Percentiles rank a stretch among this genome's conserved stretches.
Evolutionary conservation across 2,888 invertebrate genomes (phyloP).

Genomic region (Agrochola lota): DNA sequence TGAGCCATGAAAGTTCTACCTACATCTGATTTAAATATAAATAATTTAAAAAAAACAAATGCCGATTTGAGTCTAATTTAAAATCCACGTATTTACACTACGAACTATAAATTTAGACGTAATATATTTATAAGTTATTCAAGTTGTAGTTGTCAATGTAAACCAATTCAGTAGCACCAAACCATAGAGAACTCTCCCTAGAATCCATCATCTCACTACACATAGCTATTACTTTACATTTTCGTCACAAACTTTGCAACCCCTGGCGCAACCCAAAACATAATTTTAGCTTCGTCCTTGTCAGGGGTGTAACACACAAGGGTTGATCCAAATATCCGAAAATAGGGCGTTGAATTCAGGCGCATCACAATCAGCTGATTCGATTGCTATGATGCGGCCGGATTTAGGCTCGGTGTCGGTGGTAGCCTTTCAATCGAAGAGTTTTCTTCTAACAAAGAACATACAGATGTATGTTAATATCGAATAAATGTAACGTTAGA

Average conservation of each 20-base stretch:
- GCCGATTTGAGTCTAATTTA: no score
- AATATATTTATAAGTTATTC: no score
- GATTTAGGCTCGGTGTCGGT: neutral
- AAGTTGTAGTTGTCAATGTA: no score
- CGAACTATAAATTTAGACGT: no score
- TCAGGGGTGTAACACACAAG: constrained; percentile 19
- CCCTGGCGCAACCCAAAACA: constrained; percentile 20
- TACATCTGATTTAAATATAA: no score
- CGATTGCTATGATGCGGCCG: neutral
- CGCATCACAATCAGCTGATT: constrained; percentile 40
- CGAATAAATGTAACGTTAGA: no score
- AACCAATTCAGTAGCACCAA: neutral
- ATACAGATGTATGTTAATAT: no score
- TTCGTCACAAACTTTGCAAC: constrained; percentile 40
- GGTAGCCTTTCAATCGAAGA: neutral
- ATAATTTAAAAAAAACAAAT: no score
- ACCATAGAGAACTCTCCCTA: neutral
- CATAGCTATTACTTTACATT: neutral
- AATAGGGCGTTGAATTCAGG: constrained; percentile 44
- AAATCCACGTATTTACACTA: no score
- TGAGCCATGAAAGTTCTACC: no score
- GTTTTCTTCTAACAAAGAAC: neutral
- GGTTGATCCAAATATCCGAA: constrained; percentile 9
- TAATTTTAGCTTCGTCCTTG: constrained; percentile 27
- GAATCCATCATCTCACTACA: neutral